Base-by-base conservation (phyloP, 2,797 vertebrate species). In the Hyperoplus immaculatus region DNA sequence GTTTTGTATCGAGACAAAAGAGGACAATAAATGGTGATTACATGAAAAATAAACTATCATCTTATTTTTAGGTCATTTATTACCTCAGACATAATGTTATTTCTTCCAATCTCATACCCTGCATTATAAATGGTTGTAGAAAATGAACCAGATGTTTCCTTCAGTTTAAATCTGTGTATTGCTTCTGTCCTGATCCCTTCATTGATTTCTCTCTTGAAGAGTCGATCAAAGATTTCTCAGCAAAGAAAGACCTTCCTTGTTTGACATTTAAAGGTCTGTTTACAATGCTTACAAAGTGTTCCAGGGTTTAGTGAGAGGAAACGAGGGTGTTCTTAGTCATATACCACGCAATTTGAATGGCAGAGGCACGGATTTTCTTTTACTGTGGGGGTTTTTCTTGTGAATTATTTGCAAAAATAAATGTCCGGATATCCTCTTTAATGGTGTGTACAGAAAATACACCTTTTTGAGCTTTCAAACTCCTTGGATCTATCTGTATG, bases 181-280 rank as follows among this genome's bases (percentile, higher is more conserved):
- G 57, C 42, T 47, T 59, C 76, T 65, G 51, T 64, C 63, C 49
- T 29, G 60, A 53, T 41, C 66, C 46, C 55, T 41, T 39, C 46
- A 81, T 87, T 70, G 85, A 90, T 87, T 85, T 88, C 18, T 73
- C 41, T 72, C 29, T 41, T 62, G 66, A 79, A 85, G 83, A 65
- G 46, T 36, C 21, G 0, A 49, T 73, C 50, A 62, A 42, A 67
- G 64, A 47, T 57, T 29, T 54, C 57, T 68, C 39, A 42, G 45
- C 42, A 18, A 68, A 41, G 41, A 78, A 73, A 36, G 46, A 55
- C 60, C 69, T 21, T 67, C 71, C 72, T 73, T 53, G 73, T 45
- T 72, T 71, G 65, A 61, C 80, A 74, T 80, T 43, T 41, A 21
- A 38, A 49, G 57, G 72, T 66, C 62, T 62, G 59, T 43, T 67